A percentile compares a stretch with the other conserved stretches of the same genome.
Evolutionary conservation across 2,113 vertebrate species (phyloP).

Genomic region (Misgurnus mizolepis): DNA sequence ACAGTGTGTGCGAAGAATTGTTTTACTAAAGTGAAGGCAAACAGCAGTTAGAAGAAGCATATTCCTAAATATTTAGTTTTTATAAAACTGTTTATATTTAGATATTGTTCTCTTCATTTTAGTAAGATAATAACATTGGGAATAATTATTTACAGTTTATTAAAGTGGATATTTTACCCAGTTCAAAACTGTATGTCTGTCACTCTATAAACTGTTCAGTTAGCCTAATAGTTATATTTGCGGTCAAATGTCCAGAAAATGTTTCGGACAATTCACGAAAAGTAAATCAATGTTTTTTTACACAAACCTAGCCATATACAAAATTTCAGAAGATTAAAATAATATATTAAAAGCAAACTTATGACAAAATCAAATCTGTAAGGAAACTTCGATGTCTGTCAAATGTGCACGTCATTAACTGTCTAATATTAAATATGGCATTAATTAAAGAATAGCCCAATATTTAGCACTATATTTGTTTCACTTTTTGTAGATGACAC

Average conservation of each 20-base stretch:
- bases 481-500: too few species aligned
- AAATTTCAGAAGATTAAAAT: not conserved
- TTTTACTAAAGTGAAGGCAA: not conserved
- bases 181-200: too few species aligned
- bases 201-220: too few species aligned
- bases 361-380: not conserved
- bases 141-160: too few species aligned
- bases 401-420: not conserved
- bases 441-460: not conserved
- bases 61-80: not conserved
- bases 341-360: not conserved
- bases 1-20: constrained; percentile 7
- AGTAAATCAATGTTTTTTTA: too few species aligned
- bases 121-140: too few species aligned
- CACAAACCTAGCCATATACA: too few species aligned
- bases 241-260: too few species aligned
- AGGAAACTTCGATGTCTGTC: too few species aligned
- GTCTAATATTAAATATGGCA: not conserved
- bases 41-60: not conserved
- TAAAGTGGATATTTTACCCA: too few species aligned
- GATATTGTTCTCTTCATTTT: too few species aligned
- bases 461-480: not conserved
- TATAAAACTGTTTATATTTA: not conserved
- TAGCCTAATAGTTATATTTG: too few species aligned
- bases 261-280: not conserved